Evolutionary conservation across 2,888 invertebrate genomes (phyloP), one percentile per base, ranked within the genome.

Genomic region (Drosophila kambysellisi): DNA sequence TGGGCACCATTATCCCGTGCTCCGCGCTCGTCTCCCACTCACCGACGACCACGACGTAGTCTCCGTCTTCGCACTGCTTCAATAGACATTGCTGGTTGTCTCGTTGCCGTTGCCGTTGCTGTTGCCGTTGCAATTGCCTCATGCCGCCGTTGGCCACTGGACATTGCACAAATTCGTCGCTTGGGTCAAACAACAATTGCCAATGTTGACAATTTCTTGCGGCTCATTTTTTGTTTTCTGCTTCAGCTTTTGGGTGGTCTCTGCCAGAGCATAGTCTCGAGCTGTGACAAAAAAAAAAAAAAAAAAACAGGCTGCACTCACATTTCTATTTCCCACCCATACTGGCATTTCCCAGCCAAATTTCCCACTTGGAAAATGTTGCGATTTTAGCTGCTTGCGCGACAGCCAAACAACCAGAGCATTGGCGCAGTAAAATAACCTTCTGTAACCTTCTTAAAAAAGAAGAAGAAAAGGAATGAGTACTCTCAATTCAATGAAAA

Each of bases 81-180:
- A 71, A 73, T 73, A 56, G 60, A 62, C 70, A 71, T 62, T 62
- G 62, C 63, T 48, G 46, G 33, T 41, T 39, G 63, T n/a, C 29
- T n/a, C 29, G 30, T 1, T 43, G 53, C 12, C 30, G 59, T 25
- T 37, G 66, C 9, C 32, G 65, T 25, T 51, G 72, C 48, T n/a
- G 60, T 30, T 50, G 67, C 8, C 39, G 67, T 29, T 56, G 72
- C 50, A 35, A 65, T 65, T 80, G 76, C 77, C 70, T 61, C 79
- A 79, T 79, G 84, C 74, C 61, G 80, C 82, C 83, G 72, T 78
- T 73, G 72, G 82, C 84, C 83, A 85, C 83, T 83, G 85, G 83
- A 85, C 74, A 79, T 81, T 85, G 79, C 85, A 85, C 70, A 85
- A 83, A 81, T 71, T 75, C 77, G 78, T 68, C 74, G 77, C 74